These are phyloP conservation scores for Carcina quercana DNA, from an alignment of 2,888 invertebrate genomes.

Conservation along the genomic window DNA sequence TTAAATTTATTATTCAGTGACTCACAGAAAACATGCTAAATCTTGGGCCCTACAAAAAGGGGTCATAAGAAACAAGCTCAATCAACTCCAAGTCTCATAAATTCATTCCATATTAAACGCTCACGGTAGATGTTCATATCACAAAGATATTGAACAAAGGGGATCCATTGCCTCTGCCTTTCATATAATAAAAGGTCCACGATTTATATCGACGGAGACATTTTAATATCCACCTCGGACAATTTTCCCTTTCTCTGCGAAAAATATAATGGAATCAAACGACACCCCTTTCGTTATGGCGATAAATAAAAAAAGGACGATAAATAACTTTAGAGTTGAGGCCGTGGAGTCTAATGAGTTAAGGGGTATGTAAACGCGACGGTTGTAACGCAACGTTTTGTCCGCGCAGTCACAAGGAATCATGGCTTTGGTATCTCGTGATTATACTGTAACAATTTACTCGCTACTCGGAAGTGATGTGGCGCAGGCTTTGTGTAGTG, in stretches of 20 bases:
- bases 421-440: too few species aligned
- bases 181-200: conserved; percentile 28
- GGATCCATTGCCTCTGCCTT: conserved; percentile 21
- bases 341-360: conserved; percentile 51
- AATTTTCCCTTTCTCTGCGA: conserved; percentile 23
- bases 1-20: too few species aligned
- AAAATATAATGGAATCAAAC: conserved; percentile 39
- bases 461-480: too few species aligned
- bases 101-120: conserved; percentile 2
- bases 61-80: too few species aligned
- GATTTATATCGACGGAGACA: conserved; percentile 34
- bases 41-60: too few species aligned
- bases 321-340: conserved; percentile 50
- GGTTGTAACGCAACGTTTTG: too few species aligned
- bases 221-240: conserved; percentile 34
- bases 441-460: too few species aligned
- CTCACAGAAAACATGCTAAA: too few species aligned
- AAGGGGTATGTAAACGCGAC: too few species aligned
- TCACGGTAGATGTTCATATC: conserved; percentile 10
- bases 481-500: too few species aligned
- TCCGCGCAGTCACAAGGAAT: too few species aligned
- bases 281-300: conserved; percentile 39
- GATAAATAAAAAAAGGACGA: conserved; percentile 40
- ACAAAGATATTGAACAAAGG: conserved; percentile 19
- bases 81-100: too few species aligned